Evolutionary conservation across 2,797 vertebrate species (phyloP), one percentile per base, ranked within the genome.

Genomic region (Hoplostethus mediterraneus): DNA sequence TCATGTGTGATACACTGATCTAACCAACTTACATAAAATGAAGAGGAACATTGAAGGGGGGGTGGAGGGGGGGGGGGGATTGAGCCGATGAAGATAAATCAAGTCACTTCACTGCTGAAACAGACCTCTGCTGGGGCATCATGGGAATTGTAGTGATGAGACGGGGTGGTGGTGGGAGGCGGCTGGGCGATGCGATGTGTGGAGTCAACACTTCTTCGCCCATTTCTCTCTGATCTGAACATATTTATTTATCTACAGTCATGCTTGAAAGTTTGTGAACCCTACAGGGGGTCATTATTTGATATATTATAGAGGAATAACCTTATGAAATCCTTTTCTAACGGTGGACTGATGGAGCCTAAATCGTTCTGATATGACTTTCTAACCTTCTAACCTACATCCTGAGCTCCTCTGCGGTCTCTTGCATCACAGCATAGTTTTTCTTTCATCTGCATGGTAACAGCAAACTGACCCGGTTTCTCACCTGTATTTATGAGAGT

Each of bases 141-240:
- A 75, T 61, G 52, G 68, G 69, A 74, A 61, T 31, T 68, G 62
- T 68, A 52, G 60, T 21, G 16, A 38, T 47, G 36, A 52, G 31
- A 77, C 53, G 48, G 47, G 56, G 63, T 58, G 14, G 14, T 58
- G 38, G 31, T 2, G 36, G 30, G 36, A 9, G 44, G 54, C 7
- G 48, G 30, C 8, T 31, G 68, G 61, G 51, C 25, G 62, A 8
- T 55, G 63, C 45, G 47, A 9, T n/a, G 21, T 52, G 59, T 42
- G 47, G 54, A 69, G 42, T 64, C 57, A 44, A 16, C 68, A 60
- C 61, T 48, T 69, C 40, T 82, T 44, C 42, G 3, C 54, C 62
- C 53, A 68, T 87, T 86, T 86, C 67, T 69, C 67, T 75, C 63
- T 80, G 72, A 87, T 88, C 80, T 84, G 75, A 90, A 92, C 84